Conservation (phyloP, 2,888 invertebrate species). For the Merodon equestris region DNA sequence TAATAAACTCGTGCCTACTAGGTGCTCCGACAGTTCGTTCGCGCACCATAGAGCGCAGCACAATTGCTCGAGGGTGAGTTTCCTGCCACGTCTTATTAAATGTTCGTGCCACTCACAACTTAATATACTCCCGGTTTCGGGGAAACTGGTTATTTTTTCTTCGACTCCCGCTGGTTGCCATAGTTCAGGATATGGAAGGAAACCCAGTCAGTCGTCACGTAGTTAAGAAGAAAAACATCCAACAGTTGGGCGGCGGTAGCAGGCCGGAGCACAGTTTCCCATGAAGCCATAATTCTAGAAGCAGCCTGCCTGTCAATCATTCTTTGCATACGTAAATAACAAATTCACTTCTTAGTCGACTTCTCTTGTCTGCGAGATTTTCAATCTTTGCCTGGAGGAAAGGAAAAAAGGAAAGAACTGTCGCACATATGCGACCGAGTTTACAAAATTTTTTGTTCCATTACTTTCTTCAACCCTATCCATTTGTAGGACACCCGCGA, state of each 20-base stretch:
- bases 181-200: slow-evolving; percentile 16
- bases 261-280: slow-evolving; percentile 1
- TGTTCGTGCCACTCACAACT: slow-evolving; percentile 58
- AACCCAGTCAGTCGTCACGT: slow-evolving; percentile 53
- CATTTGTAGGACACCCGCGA: too few species aligned
- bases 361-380: slow-evolving; percentile 30
- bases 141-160: background rate
- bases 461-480: background rate
- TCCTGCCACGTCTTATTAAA: slow-evolving; percentile 64
- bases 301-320: slow-evolving; percentile 63
- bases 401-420: slow-evolving; percentile 17
- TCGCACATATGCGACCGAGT: slow-evolving; percentile 58
- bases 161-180: slow-evolving; percentile 9
- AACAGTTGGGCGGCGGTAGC: background rate
- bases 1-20: slow-evolving; percentile 41
- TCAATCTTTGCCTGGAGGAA: slow-evolving; percentile 39
- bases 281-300: slow-evolving; percentile 48
- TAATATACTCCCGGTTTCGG: slow-evolving; percentile 10
- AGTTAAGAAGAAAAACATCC: slow-evolving; percentile 59
- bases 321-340: slow-evolving; percentile 67
- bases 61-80: slow-evolving; percentile 42
- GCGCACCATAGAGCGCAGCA: background rate
- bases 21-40: background rate
- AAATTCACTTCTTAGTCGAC: slow-evolving; percentile 36
- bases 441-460: slow-evolving; percentile 45